A percentile compares a stretch with the other conserved stretches of the same genome.
Conservation (phyloP, 2,888 invertebrate species). For the Caenorhabditis uteleia region DNA sequence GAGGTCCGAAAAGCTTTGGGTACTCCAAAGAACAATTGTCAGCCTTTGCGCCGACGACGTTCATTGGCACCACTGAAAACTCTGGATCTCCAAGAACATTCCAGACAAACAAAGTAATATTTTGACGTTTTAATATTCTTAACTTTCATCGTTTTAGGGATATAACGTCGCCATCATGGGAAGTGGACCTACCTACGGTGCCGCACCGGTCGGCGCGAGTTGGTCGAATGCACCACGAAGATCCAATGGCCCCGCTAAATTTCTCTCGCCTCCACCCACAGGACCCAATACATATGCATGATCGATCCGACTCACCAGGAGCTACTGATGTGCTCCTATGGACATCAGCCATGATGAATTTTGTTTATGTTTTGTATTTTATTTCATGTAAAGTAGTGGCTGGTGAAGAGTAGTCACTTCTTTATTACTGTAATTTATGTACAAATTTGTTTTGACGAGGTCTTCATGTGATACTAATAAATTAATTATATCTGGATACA, state of each 20-base stretch:
- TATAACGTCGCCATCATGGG: constrained; percentile 50
- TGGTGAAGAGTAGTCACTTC: constrained; percentile 25
- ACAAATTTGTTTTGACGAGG: not conserved
- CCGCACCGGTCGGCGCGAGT: constrained; percentile 35
- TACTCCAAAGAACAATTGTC: constrained; percentile 34
- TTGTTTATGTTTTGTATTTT: constrained; percentile 35
- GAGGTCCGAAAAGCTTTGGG: constrained; percentile 6
- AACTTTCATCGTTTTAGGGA: constrained; percentile 26
- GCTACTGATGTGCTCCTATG: constrained; percentile 20
- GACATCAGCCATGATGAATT: constrained; percentile 31
- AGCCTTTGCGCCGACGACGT: constrained; percentile 10
- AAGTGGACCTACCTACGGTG: constrained; percentile 27
- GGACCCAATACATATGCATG: constrained; percentile 12
- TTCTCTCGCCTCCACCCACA: constrained; percentile 19
- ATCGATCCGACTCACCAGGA: constrained; percentile 1
- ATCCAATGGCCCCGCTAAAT: constrained; percentile 3
- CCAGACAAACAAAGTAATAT: constrained; percentile 30
- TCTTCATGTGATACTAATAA: not conserved
- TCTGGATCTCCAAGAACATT: constrained; percentile 30
- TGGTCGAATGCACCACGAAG: constrained; percentile 15
- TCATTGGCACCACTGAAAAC: constrained; percentile 4
- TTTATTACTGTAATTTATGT: not conserved
- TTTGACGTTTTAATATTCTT: not conserved
- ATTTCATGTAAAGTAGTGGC: constrained; percentile 34
- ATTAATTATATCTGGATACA: not conserved